These are phyloP conservation scores for Porites evermanni DNA, from an alignment of 92 coral and sea anemone species.

Conservation along the genomic window DNA sequence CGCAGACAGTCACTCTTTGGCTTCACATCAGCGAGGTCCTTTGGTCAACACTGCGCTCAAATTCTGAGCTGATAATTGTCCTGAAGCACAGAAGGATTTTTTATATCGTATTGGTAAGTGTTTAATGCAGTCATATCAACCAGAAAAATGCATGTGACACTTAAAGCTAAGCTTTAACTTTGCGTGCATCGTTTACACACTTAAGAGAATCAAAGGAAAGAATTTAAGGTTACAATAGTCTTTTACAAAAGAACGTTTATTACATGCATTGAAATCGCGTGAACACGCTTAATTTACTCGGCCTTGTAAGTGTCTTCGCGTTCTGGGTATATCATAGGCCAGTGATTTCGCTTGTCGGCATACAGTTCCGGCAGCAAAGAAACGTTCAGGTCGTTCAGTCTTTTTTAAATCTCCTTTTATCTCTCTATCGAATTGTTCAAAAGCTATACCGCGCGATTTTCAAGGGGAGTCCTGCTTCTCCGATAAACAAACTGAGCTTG, in stretches of 20 bases:
- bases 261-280: not conserved
- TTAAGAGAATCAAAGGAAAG: not conserved
- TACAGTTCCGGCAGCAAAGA: too few relatives aligned
- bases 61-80: not conserved
- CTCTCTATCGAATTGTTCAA: not conserved
- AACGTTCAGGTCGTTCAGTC: not conserved
- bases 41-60: not conserved
- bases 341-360: constrained; percentile 18
- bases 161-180: not conserved
- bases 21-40: not conserved
- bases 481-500: constrained; percentile 23
- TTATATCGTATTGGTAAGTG: not conserved
- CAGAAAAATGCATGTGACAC: not conserved
- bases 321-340: not conserved
- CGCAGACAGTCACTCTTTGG: constrained; percentile 26
- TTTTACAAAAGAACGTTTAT: not conserved
- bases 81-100: not conserved
- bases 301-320: too few relatives aligned
- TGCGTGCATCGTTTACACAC: not conserved
- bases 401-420: not conserved
- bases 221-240: not conserved
- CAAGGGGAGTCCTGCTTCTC: not conserved
- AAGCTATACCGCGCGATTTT: not conserved
- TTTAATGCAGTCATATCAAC: not conserved
- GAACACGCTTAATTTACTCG: not conserved